Evolutionary conservation across 2,113 vertebrate species (phyloP).

Genomic region (Lamprotornis superbus): DNA sequence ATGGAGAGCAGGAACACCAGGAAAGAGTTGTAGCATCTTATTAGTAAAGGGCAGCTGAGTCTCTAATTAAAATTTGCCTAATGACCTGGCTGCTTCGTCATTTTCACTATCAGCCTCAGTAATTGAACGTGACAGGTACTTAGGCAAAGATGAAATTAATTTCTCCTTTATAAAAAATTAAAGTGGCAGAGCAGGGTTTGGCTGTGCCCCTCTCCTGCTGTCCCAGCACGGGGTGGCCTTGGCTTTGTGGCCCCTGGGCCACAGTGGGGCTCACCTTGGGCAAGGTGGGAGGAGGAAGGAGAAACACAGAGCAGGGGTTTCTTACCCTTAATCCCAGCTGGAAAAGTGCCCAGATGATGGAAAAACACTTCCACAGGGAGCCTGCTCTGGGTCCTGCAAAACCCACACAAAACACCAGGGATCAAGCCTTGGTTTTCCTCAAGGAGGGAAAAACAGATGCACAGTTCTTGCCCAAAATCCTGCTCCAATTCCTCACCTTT

Average conservation of each 20-base stretch:
- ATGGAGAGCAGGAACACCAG: background rate
- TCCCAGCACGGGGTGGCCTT: background rate
- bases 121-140: conserved; percentile 77
- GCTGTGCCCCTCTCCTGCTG: rapidly evolving
- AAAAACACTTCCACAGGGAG: rapidly evolving
- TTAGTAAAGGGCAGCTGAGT: conserved; percentile 78
- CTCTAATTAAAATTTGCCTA: conserved; percentile 83
- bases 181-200: background rate
- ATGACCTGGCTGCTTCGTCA: conserved; percentile 77
- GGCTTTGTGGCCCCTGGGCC: rapidly evolving
- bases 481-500: background rate
- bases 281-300: background rate
- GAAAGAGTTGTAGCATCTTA: conserved; percentile 69
- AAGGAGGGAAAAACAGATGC: background rate
- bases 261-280: rapidly evolving
- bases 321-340: background rate
- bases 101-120: conserved; percentile 68
- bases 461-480: background rate
- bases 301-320: background rate
- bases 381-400: background rate
- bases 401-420: rapidly evolving
- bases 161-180: conserved; percentile 61
- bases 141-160: conserved; percentile 74
- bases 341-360: background rate
- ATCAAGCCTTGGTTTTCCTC: background rate